phyloP scores from a whole-genome alignment of 37 sponge, comb jelly and placozoan genomes.

The Chondrilla cf. caribensis region DNA sequence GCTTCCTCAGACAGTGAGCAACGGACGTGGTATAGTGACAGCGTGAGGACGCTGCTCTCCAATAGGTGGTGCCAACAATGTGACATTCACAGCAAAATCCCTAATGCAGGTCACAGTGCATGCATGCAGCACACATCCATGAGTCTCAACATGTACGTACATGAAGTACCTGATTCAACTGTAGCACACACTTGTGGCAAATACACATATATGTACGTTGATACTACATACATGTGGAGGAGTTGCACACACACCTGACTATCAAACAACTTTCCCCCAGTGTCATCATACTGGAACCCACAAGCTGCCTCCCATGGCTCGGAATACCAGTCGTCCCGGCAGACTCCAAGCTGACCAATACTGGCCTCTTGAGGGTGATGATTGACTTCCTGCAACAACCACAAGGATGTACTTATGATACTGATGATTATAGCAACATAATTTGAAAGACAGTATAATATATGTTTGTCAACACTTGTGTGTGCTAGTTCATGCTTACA shows the following conservation, averaged over 20 bases:
- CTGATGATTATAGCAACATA: too few species aligned
- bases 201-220: too few species aligned
- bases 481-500: not conserved
- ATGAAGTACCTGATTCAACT: too few species aligned
- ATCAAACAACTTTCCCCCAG: conserved; percentile 64
- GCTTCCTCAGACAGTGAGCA: conserved; percentile 65
- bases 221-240: too few species aligned
- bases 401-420: not conserved
- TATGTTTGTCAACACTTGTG: too few species aligned
- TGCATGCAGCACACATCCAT: too few species aligned
- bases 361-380: conserved; percentile 51
- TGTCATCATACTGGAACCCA: conserved; percentile 34
- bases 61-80: not conserved
- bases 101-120: conserved; percentile 7
- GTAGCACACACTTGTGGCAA: too few species aligned
- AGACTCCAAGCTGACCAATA: conserved; percentile 17
- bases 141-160: too few species aligned
- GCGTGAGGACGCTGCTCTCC: conserved; percentile 20
- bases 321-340: conserved; percentile 68
- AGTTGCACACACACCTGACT: conserved; percentile 75
- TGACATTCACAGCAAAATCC: conserved; percentile 67
- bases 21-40: not conserved
- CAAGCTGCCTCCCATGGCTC: conserved; percentile 34
- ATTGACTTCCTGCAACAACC: conserved; percentile 39
- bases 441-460: too few species aligned